Conservation (phyloP, 2,113 vertebrate genomes). For the Laterallus jamaicensis region DNA sequence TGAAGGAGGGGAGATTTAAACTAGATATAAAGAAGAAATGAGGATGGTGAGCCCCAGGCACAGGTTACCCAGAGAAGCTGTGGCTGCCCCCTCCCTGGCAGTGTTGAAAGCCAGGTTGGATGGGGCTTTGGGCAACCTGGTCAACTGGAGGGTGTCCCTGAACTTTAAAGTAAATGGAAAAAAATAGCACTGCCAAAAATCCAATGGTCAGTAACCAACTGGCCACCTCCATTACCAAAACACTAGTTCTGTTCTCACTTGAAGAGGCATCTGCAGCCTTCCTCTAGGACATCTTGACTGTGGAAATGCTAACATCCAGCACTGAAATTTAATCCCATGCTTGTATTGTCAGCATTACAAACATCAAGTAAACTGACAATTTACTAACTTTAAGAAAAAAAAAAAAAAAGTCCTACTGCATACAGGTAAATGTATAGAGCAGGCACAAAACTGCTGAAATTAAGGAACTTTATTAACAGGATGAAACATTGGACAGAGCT, state of each 20-base stretch:
- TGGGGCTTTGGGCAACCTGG: too few species aligned
- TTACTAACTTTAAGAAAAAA: neutral
- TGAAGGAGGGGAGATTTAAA: too few species aligned
- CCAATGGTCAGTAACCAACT: neutral
- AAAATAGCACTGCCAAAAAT: neutral
- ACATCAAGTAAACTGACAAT: neutral
- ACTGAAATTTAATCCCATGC: neutral
- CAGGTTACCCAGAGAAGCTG: too few species aligned
- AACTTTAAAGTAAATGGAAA: neutral
- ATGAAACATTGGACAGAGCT: neutral
- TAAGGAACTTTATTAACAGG: neutral
- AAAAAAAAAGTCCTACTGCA: neutral
- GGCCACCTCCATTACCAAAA: neutral
- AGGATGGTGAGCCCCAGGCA: too few species aligned
- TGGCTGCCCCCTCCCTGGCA: too few species aligned
- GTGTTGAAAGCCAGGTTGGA: too few species aligned
- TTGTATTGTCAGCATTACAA: neutral
- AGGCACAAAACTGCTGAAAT: neutral
- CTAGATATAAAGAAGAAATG: too few species aligned
- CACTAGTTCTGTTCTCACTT: neutral
- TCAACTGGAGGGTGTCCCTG: too few species aligned
- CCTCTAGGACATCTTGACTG: neutral
- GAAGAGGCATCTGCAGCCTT: neutral
- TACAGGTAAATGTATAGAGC: neutral
- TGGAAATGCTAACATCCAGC: neutral